phyloP scores from a whole-genome alignment of 2,797 vertebrate genomes.

The Ataeniobius toweri region DNA sequence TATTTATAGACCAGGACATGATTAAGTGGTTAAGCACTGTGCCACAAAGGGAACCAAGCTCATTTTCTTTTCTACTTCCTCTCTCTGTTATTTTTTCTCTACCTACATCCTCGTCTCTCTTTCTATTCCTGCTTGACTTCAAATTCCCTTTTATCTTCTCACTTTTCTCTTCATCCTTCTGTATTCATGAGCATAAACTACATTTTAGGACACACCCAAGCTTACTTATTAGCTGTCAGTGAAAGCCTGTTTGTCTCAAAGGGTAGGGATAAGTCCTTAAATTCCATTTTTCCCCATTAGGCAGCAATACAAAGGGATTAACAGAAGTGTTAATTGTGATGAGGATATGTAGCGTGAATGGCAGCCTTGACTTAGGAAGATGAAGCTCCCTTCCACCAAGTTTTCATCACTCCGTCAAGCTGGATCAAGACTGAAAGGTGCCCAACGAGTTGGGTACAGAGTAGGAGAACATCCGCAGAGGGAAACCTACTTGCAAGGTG shows the following conservation, averaged over 20 bases:
- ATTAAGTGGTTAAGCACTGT: constrained; percentile 74
- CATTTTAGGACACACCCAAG: constrained; percentile 14
- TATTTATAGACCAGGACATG: constrained; percentile 77
- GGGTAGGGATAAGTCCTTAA: constrained; percentile 47
- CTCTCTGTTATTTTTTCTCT: constrained; percentile 42
- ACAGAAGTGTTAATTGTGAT: constrained; percentile 58
- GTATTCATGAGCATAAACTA: constrained; percentile 28
- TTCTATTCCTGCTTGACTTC: constrained; percentile 23
- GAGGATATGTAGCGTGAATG: constrained; percentile 44
- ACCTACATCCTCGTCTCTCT: constrained; percentile 28
- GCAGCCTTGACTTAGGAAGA: constrained; percentile 43
- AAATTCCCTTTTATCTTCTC: constrained; percentile 30
- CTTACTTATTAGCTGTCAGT: constrained; percentile 39
- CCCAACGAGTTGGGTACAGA: constrained; percentile 33
- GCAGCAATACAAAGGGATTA: constrained; percentile 56
- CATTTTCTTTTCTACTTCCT: constrained; percentile 64
- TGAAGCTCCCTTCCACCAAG: constrained; percentile 31
- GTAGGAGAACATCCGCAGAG: constrained; percentile 25
- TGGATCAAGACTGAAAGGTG: constrained; percentile 40
- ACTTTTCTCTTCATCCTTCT: constrained; percentile 1
- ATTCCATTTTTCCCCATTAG: constrained; percentile 39
- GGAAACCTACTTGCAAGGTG: constrained; percentile 45
- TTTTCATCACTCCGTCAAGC: constrained; percentile 33
- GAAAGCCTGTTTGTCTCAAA: constrained; percentile 51
- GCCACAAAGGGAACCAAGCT: constrained; percentile 72